phyloP scores from a whole-genome alignment of 2,113 vertebrate genomes.

The Numida meleagris region DNA sequence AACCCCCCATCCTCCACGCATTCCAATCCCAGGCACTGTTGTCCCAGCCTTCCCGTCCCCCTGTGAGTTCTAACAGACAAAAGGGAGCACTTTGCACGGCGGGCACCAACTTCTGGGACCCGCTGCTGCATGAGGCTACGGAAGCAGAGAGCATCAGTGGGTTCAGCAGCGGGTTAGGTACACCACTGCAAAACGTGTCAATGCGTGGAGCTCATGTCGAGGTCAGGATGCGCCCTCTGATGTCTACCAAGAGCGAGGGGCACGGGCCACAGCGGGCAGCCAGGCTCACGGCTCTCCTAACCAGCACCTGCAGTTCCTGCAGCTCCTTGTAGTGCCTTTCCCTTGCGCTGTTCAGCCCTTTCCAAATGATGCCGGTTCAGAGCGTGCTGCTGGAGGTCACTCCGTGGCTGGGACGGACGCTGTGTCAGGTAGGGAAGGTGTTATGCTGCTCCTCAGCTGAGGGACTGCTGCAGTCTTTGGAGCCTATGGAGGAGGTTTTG shows the following conservation, averaged over 20 bases:
- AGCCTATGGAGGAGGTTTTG: not conserved
- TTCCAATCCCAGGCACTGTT: rapidly evolving
- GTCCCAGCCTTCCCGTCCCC: not conserved
- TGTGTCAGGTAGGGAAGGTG: not conserved
- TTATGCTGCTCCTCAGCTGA: not conserved
- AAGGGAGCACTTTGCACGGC: not conserved
- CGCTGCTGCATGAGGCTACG: not conserved
- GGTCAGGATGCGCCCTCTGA: not conserved
- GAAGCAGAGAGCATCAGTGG: not conserved
- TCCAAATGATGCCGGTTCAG: not conserved
- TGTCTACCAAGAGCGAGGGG: not conserved
- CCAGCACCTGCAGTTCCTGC: rapidly evolving
- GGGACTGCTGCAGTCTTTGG: not conserved
- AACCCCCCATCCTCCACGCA: not conserved
- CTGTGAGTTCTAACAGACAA: not conserved
- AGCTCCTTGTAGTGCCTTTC: not conserved
- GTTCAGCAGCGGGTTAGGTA: not conserved
- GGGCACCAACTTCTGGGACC: not conserved
- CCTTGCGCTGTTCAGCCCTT: not conserved
- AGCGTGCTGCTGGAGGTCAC: not conserved
- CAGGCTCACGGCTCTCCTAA: not conserved
- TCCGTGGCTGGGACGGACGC: not conserved
- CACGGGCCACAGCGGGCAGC: not conserved
- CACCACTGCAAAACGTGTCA: not conserved
- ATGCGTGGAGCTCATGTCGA: not conserved